phyloP scores from a whole-genome alignment of 64 coral and sea anemone species.

The Actinia tenebrosa region DNA sequence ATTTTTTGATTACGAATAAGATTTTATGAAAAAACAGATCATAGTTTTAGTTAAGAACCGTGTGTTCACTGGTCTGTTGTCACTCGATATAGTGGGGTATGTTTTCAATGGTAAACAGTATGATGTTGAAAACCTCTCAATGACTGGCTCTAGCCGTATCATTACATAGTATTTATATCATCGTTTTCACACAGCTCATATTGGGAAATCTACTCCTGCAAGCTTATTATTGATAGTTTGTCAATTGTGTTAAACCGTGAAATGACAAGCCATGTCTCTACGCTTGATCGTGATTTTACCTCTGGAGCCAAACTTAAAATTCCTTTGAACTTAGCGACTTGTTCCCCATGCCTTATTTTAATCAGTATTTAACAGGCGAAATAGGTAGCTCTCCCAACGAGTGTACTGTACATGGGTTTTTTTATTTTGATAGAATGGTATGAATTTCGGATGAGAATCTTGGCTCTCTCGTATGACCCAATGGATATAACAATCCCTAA shows the following conservation, averaged over 20 bases:
- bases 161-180: neutral
- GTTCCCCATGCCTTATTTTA: neutral
- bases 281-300: neutral
- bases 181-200: neutral
- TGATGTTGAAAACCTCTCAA: neutral
- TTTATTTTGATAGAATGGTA: neutral
- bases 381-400: neutral
- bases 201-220: conserved; percentile 3
- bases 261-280: neutral
- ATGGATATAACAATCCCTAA: neutral
- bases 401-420: neutral
- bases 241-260: conserved; percentile 8
- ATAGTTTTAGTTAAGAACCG: neutral
- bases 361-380: neutral
- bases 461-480: neutral
- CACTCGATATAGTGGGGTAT: neutral
- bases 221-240: conserved; percentile 14
- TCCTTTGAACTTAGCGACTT: conserved; percentile 9
- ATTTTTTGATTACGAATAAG: neutral
- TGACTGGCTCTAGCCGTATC: neutral
- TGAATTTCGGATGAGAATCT: neutral
- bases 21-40: neutral
- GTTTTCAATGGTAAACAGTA: neutral
- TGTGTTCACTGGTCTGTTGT: neutral
- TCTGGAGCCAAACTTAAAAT: neutral